Base-by-base conservation (phyloP, 2,113 vertebrate species). In the Globicephala melas region DNA sequence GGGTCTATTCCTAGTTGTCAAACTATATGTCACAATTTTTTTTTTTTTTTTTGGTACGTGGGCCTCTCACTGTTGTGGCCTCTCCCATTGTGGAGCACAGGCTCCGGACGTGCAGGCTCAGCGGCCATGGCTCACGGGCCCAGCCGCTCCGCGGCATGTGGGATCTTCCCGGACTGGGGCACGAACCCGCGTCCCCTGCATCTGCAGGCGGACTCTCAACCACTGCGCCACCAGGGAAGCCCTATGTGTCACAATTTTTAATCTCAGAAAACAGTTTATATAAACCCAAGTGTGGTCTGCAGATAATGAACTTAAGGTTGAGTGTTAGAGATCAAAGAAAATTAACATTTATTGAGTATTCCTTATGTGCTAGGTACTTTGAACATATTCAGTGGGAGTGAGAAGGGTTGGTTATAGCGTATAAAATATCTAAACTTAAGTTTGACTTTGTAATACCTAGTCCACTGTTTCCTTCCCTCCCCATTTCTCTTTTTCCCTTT, bases 321-420 rank as follows among this genome's bases (percentile, higher is more conserved):
- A n/a, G 5, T 94, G 53, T 81, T 96, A 93, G 73, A 76, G 33
- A 84, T 74, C 18, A 91, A 89, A 63, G 76, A 58, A 77, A 97
- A 91, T 41, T 13, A 85, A 38, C 23, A n/a, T 65, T 91, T 94
- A 62, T 33, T 85, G 50, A 38, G 4, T 58, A 47, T 86, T 89
- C 13, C 20, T 86, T 92, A 53, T 77, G 13, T 95, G 8, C 12
- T 28, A 80, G 28, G 41, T 10, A 91, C 23, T 65, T 58, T 84
- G 85, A 10, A 31, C 83, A 21, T 89, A 74, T 85, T 92, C 26
- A 83, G 26, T 73, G 82, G 31, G 44, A 77, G 25, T 89, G 36
- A 94, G 41, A 65, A 97, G 80, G 21, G 25, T 81, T 89, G 21
- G 25, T 77, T 89, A 53, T 79, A 55, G 67, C 31, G 71, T 87